phyloP scores from a whole-genome alignment of 2,797 vertebrate genomes.

The Serranus cabrilla region DNA sequence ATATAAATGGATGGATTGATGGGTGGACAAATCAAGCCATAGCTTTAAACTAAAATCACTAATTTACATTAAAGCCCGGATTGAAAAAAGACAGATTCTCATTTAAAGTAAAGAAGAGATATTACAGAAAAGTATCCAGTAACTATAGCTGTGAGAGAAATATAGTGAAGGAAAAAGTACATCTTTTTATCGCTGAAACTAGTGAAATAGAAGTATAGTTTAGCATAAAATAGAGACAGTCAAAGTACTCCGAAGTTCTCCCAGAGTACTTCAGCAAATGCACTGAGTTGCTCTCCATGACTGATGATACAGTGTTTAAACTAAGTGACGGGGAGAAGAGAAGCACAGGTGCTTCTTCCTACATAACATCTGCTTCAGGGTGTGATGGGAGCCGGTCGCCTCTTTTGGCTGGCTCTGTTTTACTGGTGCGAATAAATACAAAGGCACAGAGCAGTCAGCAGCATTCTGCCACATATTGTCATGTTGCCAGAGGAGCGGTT shows the following conservation, averaged over 20 bases:
- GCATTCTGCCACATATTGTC: constrained; percentile 25
- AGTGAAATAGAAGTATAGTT: neutral
- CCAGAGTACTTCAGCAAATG: neutral
- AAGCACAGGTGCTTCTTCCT: constrained; percentile 33
- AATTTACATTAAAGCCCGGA: neutral
- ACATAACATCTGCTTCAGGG: constrained; percentile 32
- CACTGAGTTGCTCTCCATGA: neutral
- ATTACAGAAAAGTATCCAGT: neutral
- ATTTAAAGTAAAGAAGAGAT: neutral
- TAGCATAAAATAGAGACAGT: neutral
- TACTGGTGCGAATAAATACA: constrained; percentile 29
- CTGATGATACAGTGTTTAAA: constrained; percentile 27
- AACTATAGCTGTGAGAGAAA: neutral
- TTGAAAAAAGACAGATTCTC: neutral
- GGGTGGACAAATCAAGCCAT: no score
- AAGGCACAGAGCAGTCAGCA: constrained; percentile 42
- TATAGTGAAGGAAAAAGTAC: neutral
- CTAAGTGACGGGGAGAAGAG: constrained; percentile 27
- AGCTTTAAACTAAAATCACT: neutral
- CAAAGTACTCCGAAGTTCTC: neutral
- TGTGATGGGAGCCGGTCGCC: constrained; percentile 10
- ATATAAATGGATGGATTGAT: no score
- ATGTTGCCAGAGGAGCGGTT: constrained; percentile 30
- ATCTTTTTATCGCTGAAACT: neutral
- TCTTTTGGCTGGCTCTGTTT: constrained; percentile 32